Percentiles rank a stretch among this genome's conserved stretches.
Evolutionary conservation across 2,888 invertebrate species (phyloP).

Genomic region (Geotrupes spiniger): DNA sequence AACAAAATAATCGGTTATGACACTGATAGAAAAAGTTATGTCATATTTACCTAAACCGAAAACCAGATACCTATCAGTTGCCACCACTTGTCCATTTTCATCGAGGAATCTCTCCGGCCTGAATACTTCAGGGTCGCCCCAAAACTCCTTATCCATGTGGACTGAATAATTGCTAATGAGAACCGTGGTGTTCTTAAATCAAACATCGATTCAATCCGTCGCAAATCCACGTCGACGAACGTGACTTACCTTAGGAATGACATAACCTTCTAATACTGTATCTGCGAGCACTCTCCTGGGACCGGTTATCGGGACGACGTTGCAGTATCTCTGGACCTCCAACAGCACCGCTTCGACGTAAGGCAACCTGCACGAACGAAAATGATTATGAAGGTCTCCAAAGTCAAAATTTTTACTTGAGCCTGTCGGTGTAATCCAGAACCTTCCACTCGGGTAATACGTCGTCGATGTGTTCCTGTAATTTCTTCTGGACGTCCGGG

Average conservation of each 20-base stretch:
- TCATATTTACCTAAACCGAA: constrained; percentile 47
- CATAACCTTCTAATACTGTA: constrained; percentile 56
- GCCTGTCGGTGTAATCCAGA: constrained; percentile 51
- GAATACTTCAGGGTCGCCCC: constrained; percentile 62
- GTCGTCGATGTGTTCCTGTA: constrained; percentile 56
- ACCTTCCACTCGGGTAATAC: constrained; percentile 48
- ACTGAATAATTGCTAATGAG: constrained; percentile 50
- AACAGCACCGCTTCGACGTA: constrained; percentile 56
- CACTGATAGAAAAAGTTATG: background rate
- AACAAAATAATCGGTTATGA: no score
- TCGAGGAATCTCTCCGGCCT: constrained; percentile 64
- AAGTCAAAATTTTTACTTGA: constrained; percentile 42
- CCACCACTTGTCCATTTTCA: constrained; percentile 38
- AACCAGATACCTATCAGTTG: constrained; percentile 41
- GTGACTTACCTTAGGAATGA: constrained; percentile 43
- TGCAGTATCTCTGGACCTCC: constrained; percentile 53
- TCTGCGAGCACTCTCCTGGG: constrained; percentile 55
- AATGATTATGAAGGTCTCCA: background rate
- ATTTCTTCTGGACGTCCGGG: constrained; percentile 57
- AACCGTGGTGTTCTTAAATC: constrained; percentile 42
- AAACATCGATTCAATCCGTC: background rate
- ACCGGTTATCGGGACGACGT: constrained; percentile 51
- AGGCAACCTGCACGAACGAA: constrained; percentile 46
- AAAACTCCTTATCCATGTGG: constrained; percentile 57
- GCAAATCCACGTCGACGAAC: background rate